Percentiles rank a stretch among this genome's conserved stretches.
Conservation (phyloP, 1,140 invertebrate species). For the Zaprionus taronus region DNA sequence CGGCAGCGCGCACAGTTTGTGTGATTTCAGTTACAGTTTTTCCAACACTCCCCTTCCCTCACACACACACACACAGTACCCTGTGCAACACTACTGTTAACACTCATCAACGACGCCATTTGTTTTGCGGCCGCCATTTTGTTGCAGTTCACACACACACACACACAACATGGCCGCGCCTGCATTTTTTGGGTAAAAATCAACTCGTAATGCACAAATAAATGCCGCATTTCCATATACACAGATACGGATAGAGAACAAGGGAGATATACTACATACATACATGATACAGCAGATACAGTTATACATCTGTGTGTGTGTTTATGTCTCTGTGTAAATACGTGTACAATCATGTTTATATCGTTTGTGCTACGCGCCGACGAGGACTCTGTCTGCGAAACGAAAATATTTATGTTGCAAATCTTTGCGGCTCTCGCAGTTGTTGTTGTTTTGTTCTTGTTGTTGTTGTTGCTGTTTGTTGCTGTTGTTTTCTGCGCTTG, state of each 20-base stretch:
- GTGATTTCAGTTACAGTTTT: slow-evolving; percentile 35
- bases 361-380: slow-evolving; percentile 50
- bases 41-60: not conserved
- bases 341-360: slow-evolving; percentile 51
- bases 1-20: slow-evolving; percentile 43
- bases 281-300: slow-evolving; percentile 13
- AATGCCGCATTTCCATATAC: slow-evolving; percentile 66
- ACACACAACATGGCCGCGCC: slow-evolving; percentile 63
- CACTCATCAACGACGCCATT: slow-evolving; percentile 70
- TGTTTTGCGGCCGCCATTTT: slow-evolving; percentile 71
- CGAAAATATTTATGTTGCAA: slow-evolving; percentile 80
- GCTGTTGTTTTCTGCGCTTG: slow-evolving; percentile 11
- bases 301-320: slow-evolving; percentile 15
- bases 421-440: slow-evolving; percentile 71
- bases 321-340: slow-evolving; percentile 8
- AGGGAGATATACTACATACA: slow-evolving; percentile 27
- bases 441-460: slow-evolving; percentile 46
- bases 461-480: slow-evolving; percentile 20
- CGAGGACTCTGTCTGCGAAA: slow-evolving; percentile 31
- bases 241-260: not conserved
- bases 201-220: slow-evolving; percentile 77
- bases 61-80: not conserved
- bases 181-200: slow-evolving; percentile 46
- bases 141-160: slow-evolving; percentile 45
- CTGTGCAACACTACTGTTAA: slow-evolving; percentile 51